A percentile compares a stretch with the other conserved stretches of the same genome.
Evolutionary conservation across 64 coral and sea anemone genomes (phyloP).

Genomic region (Trachythela sp.): DNA sequence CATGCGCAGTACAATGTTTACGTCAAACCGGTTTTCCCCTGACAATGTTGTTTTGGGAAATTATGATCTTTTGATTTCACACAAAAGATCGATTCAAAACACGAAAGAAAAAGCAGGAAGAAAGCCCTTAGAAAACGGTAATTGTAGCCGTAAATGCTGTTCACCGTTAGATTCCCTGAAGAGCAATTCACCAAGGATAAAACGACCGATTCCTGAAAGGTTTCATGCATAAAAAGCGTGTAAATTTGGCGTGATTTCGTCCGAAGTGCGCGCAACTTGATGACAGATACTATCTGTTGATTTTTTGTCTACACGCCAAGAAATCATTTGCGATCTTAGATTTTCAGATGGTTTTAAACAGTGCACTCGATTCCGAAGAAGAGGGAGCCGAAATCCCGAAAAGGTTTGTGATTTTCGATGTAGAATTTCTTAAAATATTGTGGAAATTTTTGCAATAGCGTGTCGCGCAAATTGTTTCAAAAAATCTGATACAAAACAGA

Average conservation of each 20-base stretch:
- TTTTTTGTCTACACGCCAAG: background rate
- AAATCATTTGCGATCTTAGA: background rate
- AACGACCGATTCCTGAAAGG: background rate
- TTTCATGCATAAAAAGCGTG: background rate
- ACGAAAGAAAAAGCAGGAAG: background rate
- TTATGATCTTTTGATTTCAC: background rate
- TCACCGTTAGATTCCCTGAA: background rate
- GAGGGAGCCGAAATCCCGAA: background rate
- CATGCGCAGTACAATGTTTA: background rate
- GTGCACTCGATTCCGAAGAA: background rate
- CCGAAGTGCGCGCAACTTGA: background rate
- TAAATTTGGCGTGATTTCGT: background rate
- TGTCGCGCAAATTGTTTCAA: background rate
- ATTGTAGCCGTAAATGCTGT: background rate
- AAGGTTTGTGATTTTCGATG: background rate
- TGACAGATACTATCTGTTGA: background rate
- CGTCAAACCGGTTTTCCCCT: background rate
- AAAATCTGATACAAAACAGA: background rate
- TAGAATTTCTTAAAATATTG: background rate
- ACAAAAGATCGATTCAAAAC: background rate
- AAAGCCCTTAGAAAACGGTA: background rate
- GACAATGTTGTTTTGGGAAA: background rate
- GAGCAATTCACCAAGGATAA: background rate
- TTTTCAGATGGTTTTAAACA: background rate
- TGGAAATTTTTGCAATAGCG: background rate